phyloP scores from a whole-genome alignment of 2,113 vertebrate species.

The Mormyrus lacerda region DNA sequence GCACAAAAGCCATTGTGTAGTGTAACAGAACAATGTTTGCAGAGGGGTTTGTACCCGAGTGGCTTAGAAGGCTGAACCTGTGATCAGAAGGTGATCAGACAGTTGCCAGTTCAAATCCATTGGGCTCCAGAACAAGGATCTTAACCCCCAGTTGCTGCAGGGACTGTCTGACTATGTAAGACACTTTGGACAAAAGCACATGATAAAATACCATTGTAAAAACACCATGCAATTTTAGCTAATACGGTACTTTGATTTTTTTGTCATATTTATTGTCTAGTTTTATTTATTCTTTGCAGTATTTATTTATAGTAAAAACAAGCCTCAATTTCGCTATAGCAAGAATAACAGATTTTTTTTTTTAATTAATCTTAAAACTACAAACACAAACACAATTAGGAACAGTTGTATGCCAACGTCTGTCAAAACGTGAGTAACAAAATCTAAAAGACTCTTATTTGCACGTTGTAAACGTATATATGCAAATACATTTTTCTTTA shows the following conservation, averaged over 20 bases:
- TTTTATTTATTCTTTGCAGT: background rate
- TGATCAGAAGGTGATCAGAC: background rate
- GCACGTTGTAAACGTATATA: background rate
- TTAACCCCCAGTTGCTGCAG: background rate
- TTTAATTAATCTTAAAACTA: background rate
- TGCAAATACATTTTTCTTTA: background rate
- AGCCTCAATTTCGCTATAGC: background rate
- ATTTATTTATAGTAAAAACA: background rate
- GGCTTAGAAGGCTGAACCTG: background rate
- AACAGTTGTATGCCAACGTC: background rate
- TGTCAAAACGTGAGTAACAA: background rate
- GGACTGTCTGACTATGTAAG: background rate
- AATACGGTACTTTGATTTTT: background rate
- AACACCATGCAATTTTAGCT: background rate
- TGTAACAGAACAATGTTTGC: background rate
- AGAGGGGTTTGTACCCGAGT: background rate
- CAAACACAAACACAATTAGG: background rate
- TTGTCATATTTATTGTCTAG: background rate
- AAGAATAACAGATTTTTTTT: background rate
- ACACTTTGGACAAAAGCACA: background rate
- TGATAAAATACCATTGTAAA: too few relatives aligned
- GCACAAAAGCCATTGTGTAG: background rate
- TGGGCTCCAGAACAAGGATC: background rate
- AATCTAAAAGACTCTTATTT: background rate
- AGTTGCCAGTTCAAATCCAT: background rate